phyloP scores from a whole-genome alignment of 2,797 vertebrate genomes.

The Schizopygopsis malacanthus region DNA sequence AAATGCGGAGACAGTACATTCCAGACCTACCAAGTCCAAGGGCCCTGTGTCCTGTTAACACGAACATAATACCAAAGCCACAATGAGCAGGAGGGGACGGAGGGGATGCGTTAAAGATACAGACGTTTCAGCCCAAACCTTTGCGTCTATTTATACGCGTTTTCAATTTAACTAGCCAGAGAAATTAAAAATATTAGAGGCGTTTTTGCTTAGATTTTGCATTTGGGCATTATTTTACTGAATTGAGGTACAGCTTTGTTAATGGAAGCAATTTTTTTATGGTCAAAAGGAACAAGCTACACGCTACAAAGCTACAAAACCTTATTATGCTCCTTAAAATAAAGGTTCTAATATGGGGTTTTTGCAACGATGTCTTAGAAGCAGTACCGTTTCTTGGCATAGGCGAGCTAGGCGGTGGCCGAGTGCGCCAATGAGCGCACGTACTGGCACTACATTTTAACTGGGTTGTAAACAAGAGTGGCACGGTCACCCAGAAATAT shows the following conservation, averaged over 20 bases:
- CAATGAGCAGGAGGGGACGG: slow-evolving; percentile 66
- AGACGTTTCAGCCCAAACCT: slow-evolving; percentile 75
- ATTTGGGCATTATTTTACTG: not conserved
- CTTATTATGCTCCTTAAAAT: too few species aligned
- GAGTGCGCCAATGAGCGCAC: too few species aligned
- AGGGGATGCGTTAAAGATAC: slow-evolving; percentile 64
- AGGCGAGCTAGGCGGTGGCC: too few species aligned
- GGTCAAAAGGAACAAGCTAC: not conserved
- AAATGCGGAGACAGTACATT: slow-evolving; percentile 88
- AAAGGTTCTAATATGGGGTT: too few species aligned
- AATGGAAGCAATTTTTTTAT: not conserved
- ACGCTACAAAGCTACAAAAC: not conserved
- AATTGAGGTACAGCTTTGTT: not conserved
- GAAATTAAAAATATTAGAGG: slow-evolving; percentile 5
- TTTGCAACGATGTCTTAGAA: too few species aligned
- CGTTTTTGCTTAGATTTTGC: not conserved
- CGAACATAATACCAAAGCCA: slow-evolving; percentile 77
- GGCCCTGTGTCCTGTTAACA: slow-evolving; percentile 74
- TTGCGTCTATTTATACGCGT: slow-evolving; percentile 59
- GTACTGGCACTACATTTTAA: too few species aligned
- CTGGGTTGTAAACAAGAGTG: too few species aligned
- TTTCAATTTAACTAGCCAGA: slow-evolving; percentile 13
- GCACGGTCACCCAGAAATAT: too few species aligned
- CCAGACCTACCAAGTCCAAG: slow-evolving; percentile 71
- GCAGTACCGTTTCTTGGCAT: too few species aligned